Evolutionary conservation across 2,888 invertebrate genomes (phyloP), one percentile per base, ranked within the genome.

Genomic region (Crepidodera aurea): DNA sequence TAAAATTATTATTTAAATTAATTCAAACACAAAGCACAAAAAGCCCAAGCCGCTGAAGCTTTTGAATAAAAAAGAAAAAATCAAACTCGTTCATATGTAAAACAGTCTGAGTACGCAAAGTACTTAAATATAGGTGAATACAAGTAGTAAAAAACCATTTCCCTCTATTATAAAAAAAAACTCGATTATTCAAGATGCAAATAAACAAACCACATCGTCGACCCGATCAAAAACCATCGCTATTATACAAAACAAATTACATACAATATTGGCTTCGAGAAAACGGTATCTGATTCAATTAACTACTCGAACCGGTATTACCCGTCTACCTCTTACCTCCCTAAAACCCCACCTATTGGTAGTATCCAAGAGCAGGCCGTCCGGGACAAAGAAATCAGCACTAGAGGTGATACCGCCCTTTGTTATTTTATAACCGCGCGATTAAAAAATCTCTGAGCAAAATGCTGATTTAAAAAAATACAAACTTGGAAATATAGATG

Each of bases 281-380:
- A 54, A 59, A 63, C 59, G 59, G 63, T 63, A 63, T 63, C 63
- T 51, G 59, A 63, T 59, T 63, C 63, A 63, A 63, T 63, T 63
- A 63, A 56, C 39, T 37, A 51, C 61, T n/a, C 40, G 50, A 44
- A 54, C 60, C 50, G 54, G 48, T 50, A 22, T 50, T 61, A 57
- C 57, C 39, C 44, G 42, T 61, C 50, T 37, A 39, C 54, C 37
- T 25, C 27, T 60, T 46, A 37, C 22, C 25, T 51, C 32, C 53
- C 34, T 32, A 29, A 27, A 44, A 37, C 55, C 27, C 22, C 13
- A 22, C 40, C 55, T 4, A 15, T 15, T 42, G 32, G 39, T 59
- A 18, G 25, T 60, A 29, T 46, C 44, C 46, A 15, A 6, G 16
- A 32, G 32, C 12, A 16, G 2, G 29, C 12, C 16, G 5, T 10